A percentile compares a stretch with the other conserved stretches of the same genome.
Evolutionary conservation across 1,140 invertebrate genomes (phyloP).

Genomic region (Euglossa dilemma): DNA sequence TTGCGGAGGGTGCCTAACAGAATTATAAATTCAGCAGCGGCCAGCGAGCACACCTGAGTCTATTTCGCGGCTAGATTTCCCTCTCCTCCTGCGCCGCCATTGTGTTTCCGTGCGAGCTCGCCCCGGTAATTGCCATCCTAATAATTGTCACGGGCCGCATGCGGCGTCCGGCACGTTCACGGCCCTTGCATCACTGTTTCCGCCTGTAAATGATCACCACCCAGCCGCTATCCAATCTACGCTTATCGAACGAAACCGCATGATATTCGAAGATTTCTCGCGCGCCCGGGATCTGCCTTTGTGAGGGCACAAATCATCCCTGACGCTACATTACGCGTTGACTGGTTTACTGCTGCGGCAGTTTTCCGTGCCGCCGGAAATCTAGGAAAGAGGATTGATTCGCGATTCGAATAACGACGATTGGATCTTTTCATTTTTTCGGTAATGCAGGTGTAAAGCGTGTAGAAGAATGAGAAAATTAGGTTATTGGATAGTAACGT

Average conservation of each 20-base stretch:
- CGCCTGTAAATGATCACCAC: slow-evolving; percentile 61
- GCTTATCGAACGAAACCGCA: slow-evolving; percentile 64
- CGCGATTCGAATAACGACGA: background rate
- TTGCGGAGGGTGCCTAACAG: slow-evolving; percentile 72
- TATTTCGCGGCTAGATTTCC: slow-evolving; percentile 68
- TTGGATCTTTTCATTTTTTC: too few species aligned
- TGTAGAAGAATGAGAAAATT: too few species aligned
- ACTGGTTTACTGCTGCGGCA: background rate
- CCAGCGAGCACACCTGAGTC: slow-evolving; percentile 73
- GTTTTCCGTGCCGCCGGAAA: background rate
- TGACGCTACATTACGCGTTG: slow-evolving; percentile 30
- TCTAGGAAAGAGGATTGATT: background rate
- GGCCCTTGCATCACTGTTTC: slow-evolving; percentile 45
- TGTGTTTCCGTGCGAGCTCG: slow-evolving; percentile 40
- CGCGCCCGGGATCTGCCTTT: slow-evolving; percentile 12
- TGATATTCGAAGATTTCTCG: slow-evolving; percentile 61
- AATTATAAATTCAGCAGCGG: slow-evolving; percentile 79
- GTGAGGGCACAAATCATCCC: slow-evolving; percentile 52
- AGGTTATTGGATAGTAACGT: too few species aligned
- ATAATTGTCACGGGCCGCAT: slow-evolving; percentile 73
- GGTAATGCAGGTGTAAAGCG: too few species aligned
- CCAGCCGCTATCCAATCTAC: slow-evolving; percentile 68
- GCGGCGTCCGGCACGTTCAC: slow-evolving; percentile 12
- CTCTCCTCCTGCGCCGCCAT: slow-evolving; percentile 33
- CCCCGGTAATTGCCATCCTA: slow-evolving; percentile 66